Conservation (phyloP, 2,888 invertebrate species). For the Limnephilus lunatus region DNA sequence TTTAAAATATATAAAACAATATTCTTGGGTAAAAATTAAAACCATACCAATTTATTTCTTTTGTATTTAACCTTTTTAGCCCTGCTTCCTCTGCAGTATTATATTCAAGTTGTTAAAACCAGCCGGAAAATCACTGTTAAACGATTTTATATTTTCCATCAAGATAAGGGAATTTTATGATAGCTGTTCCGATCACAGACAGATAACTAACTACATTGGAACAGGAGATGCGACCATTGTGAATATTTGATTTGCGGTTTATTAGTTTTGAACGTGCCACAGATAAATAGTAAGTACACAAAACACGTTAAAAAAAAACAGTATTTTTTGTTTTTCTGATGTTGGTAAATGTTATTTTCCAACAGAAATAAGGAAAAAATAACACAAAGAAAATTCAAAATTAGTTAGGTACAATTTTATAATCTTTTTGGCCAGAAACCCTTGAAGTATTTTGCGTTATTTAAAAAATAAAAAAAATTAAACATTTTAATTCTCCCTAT, state of each 20-base stretch:
- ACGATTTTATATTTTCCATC: slow-evolving; percentile 31
- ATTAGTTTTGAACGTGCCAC: slow-evolving; percentile 14
- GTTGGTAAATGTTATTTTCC: too few relatives aligned
- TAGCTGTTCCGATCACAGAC: slow-evolving; percentile 6
- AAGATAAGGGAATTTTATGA: slow-evolving; percentile 28
- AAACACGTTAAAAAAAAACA: background rate
- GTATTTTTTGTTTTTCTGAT: too few relatives aligned
- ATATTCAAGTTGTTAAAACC: background rate
- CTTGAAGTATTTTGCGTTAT: too few relatives aligned
- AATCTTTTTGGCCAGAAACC: too few relatives aligned
- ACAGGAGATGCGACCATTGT: background rate
- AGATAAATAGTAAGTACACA: background rate
- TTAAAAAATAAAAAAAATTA: too few relatives aligned
- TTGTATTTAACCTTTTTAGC: background rate
- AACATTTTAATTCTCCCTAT: too few relatives aligned
- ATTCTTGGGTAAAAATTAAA: too few relatives aligned
- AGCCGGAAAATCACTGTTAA: slow-evolving; percentile 12
- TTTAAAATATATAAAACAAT: too few relatives aligned
- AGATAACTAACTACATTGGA: background rate
- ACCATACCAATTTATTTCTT: background rate
- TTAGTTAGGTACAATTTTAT: too few relatives aligned
- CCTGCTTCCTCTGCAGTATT: background rate
- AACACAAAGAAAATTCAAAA: too few relatives aligned
- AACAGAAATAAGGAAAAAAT: too few relatives aligned
- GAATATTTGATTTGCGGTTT: background rate